Evolutionary conservation across 2,888 invertebrate species (phyloP).

Genomic region (Nineta flava): DNA sequence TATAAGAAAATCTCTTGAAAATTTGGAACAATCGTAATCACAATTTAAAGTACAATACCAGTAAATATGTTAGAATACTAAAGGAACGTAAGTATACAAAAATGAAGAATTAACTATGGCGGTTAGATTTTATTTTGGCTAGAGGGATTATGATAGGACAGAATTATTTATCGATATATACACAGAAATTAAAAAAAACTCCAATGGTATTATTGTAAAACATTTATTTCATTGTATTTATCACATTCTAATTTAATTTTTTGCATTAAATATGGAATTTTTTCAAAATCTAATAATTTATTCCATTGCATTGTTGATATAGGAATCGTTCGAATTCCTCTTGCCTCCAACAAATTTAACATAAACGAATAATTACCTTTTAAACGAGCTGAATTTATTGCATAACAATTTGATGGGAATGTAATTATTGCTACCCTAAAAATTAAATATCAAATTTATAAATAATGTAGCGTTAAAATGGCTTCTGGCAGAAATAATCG

Average conservation of each 20-base stretch:
- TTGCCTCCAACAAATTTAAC: constrained; percentile 37
- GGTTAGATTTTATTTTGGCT: too few species aligned
- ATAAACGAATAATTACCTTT: constrained; percentile 34
- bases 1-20: too few species aligned
- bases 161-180: background rate
- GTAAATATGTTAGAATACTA: too few species aligned
- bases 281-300: constrained; percentile 36
- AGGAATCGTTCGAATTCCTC: constrained; percentile 37
- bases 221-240: constrained; percentile 17
- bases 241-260: constrained; percentile 35
- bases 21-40: too few species aligned
- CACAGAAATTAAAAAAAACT: too few species aligned
- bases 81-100: too few species aligned
- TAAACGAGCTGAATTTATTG: constrained; percentile 39
- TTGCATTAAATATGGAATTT: constrained; percentile 45
- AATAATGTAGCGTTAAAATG: background rate
- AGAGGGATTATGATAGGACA: too few species aligned
- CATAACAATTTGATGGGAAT: constrained; percentile 36
- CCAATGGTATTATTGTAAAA: constrained; percentile 4
- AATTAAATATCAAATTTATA: constrained; percentile 12
- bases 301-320: constrained; percentile 38
- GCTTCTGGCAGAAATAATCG: too few species aligned
- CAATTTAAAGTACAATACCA: too few species aligned
- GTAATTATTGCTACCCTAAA: constrained; percentile 40
- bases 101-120: too few species aligned